Evolutionary conservation across 2,888 invertebrate genomes (phyloP), one percentile per base, ranked within the genome.

Genomic region (Harmothoe impar): DNA sequence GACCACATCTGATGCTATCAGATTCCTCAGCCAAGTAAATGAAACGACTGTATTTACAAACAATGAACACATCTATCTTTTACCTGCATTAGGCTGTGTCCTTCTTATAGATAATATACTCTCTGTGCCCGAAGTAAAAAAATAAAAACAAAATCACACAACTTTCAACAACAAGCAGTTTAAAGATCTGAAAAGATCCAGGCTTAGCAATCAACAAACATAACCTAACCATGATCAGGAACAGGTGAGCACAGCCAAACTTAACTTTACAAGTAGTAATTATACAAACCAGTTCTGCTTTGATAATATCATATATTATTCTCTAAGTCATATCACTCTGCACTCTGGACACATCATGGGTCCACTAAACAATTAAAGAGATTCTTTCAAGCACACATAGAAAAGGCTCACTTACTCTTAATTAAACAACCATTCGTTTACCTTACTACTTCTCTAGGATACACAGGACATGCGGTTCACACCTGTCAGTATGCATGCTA

Each of bases 171-270:
- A 81, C 43, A 81, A 81, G 35, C 43, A 81, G 81, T 43, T 35
- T 20, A 17, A 81, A 81, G 81, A 43, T 81, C 81, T n/a, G 20
- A 81, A 81, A 20, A 81, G 35, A 33, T 43, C 81, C 81, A 23
- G 81, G 0, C 35, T 23, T 23, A 43, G 33, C 81, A 35, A 35
- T 81, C n/a, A 81, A 81, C 43, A 20, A 81, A 81, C 81, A 81
- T 35, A 81, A 81, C 81, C 81, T 81, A 81, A 81, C 35, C 81
- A 81, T 25, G 10, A 43, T 43, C 10, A 20, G 43, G 81, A 81
- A 81, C 33, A 81, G 81, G 81, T 23, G 81, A 33, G 81, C 81
- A 81, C 81, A 81, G 81, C 81, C 81, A 81, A 81, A 81, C 35
- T 81, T 81, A 81, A 81, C 43, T 33, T 81, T 43, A 81, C 17